Base-by-base conservation (phyloP, 2,888 invertebrate genomes). In the Rhamnusium bicolor region DNA sequence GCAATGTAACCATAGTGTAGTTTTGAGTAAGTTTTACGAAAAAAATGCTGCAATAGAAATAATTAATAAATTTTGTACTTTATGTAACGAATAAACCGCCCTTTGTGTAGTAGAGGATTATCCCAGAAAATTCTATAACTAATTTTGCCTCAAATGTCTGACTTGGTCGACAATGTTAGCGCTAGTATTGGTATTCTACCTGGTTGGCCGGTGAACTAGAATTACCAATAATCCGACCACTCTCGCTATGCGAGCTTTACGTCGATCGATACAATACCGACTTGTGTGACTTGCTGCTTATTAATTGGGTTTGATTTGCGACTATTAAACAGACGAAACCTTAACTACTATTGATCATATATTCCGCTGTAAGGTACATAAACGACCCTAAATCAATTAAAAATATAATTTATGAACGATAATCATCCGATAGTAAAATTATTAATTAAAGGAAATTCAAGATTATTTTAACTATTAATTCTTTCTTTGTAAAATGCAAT, bases 301-400 rank as follows among this genome's bases (percentile, higher is more conserved):
- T 47, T 47, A 63, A 63, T 63, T 63, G 63, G 6, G 24, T 47
- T 63, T 47, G 63, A 63, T 63, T 63, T 46, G 47, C 63, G 47
- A 47, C 46, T 46, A 47, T 63, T 63, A 63, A 47, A 47, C 14
- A 19, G 46, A 24, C 63, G 8, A 47, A 40, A 14, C 16, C 18
- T 1, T 51, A 51, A 51, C 51, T 51, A 8, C 49, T 51, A 51
- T 18, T 19, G 51, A 51, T 18, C 2, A 12, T 16, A 47, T 6
- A 14, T 16, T 47, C 47, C 8, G 46, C 46, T 51, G 51, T 1
- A 51, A 51, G 51, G 19, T 2, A 51, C 18, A 51, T 18, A 51
- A 19, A 51, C 18, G 51, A 12, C 7, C 18, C 51, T 16, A 19
- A 51, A 16, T 18, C 19, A 51, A 51, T 51, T 51, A 51, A 51